Conservation (phyloP, 2,113 vertebrate genomes). For the Cinclus mexicanus region DNA sequence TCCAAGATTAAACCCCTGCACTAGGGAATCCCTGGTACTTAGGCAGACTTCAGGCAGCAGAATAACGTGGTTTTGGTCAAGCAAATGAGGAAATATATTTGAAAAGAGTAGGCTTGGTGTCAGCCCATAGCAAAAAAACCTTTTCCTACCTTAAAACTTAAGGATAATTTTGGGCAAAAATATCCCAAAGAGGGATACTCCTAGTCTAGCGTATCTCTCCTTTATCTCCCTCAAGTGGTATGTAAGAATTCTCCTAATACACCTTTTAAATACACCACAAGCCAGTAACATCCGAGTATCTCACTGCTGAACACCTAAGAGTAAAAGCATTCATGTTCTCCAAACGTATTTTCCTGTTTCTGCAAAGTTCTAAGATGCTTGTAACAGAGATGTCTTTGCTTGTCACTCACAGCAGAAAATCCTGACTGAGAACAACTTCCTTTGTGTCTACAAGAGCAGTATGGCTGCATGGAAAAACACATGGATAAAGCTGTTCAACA, state of each 20-base stretch:
- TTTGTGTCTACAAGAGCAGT: neutral
- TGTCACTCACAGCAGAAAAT: neutral
- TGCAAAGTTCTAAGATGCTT: slow-evolving; percentile 14
- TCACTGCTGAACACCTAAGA: neutral
- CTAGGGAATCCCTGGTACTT: neutral
- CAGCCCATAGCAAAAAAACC: neutral
- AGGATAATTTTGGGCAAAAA: neutral
- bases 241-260: neutral
- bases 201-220: neutral
- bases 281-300: neutral
- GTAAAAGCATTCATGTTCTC: slow-evolving; percentile 2
- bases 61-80: neutral
- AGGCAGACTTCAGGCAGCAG: neutral
- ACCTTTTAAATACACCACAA: neutral
- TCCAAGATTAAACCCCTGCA: neutral
- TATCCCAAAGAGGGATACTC: neutral
- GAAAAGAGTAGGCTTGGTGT: neutral
- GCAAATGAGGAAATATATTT: neutral
- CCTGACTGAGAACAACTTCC: neutral
- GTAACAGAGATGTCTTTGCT: neutral
- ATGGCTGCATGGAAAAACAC: accelerated
- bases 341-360: slow-evolving; percentile 6
- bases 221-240: neutral
- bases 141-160: neutral
- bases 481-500: neutral